A percentile compares a stretch with the other conserved stretches of the same genome.
Evolutionary conservation across 2,797 vertebrate species (phyloP).

Genomic region (Tamandua tetradactyla): DNA sequence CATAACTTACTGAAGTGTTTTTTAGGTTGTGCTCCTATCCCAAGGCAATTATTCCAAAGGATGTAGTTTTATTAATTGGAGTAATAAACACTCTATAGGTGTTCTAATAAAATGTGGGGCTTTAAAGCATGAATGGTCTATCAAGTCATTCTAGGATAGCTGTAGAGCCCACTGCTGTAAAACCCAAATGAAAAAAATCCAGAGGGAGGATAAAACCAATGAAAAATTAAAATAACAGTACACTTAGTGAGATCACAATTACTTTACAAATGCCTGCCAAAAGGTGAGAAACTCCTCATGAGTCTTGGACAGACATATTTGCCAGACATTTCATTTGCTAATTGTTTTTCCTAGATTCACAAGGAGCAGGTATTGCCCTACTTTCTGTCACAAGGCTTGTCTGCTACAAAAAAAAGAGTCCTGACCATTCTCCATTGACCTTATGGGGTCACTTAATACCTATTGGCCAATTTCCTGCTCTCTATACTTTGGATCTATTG

Average conservation of each 20-base stretch:
- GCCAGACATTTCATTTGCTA: background rate
- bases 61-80: slow-evolving; percentile 70
- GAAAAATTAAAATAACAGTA: background rate
- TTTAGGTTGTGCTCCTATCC: slow-evolving; percentile 53
- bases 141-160: background rate
- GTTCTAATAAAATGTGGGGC: slow-evolving; percentile 76
- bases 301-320: slow-evolving; percentile 12
- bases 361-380: background rate
- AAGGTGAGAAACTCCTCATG: background rate
- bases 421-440: background rate
- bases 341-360: background rate
- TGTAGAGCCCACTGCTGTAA: background rate
- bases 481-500: background rate
- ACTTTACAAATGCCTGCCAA: background rate
- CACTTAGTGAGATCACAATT: background rate
- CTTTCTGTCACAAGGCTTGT: background rate
- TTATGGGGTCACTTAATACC: background rate
- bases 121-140: slow-evolving; percentile 65
- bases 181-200: slow-evolving; percentile 54
- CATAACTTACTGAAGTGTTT: slow-evolving; percentile 61
- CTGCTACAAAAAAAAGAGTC: background rate
- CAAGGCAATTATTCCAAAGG: slow-evolving; percentile 60
- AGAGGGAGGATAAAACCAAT: slow-evolving; percentile 28
- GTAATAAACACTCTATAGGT: slow-evolving; percentile 69
- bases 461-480: background rate